These are phyloP conservation scores for Typhlomys cinereus DNA, from an alignment of 2,113 vertebrate species.

Conservation along the genomic window DNA sequence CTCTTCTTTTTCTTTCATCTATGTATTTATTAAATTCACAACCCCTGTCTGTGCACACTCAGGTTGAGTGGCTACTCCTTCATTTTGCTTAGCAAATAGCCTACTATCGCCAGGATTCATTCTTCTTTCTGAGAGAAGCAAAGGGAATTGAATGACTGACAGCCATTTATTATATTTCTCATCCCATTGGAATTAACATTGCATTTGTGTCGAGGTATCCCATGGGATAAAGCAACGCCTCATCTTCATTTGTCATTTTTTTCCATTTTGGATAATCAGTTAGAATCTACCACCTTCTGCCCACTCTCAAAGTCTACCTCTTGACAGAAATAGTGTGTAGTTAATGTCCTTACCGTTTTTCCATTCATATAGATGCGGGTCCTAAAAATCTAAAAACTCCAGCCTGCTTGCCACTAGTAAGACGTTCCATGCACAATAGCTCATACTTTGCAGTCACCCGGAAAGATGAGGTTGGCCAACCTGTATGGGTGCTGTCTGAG, in stretches of 20 bases:
- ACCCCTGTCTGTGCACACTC: rapidly evolving
- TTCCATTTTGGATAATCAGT: not conserved
- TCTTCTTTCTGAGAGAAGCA: not conserved
- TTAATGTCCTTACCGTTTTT: rapidly evolving
- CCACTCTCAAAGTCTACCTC: not conserved
- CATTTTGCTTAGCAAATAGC: not conserved
- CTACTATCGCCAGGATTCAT: not conserved
- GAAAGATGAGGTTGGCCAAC: not conserved
- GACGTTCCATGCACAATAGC: not conserved
- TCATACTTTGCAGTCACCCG: not conserved
- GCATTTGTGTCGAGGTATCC: not conserved
- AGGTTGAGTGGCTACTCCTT: not conserved
- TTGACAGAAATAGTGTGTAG: not conserved
- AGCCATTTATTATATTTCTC: not conserved
- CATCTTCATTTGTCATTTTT: not conserved
- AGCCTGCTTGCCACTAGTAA: not conserved
- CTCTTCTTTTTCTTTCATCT: too few species aligned
- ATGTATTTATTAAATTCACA: not conserved
- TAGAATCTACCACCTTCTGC: not conserved
- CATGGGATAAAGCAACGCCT: not conserved
- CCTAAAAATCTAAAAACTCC: not conserved
- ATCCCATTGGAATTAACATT: not conserved
- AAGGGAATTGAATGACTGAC: not conserved
- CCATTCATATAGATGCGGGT: rapidly evolving
- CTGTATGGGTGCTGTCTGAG: not conserved